These are phyloP conservation scores for Limonius californicus DNA, from an alignment of 1,140 invertebrate species.

Conservation along the genomic window DNA sequence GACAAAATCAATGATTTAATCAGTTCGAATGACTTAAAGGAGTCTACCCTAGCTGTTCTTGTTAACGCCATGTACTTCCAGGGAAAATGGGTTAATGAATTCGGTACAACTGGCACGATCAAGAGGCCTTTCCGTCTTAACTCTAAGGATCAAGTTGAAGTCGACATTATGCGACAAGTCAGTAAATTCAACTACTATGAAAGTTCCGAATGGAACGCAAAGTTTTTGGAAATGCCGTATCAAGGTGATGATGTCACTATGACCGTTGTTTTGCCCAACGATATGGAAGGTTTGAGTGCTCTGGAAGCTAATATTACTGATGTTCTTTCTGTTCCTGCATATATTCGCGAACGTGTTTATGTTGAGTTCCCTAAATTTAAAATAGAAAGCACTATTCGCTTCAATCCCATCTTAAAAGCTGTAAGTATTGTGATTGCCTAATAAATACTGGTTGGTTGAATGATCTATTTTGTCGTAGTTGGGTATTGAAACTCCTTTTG, in stretches of 20 bases:
- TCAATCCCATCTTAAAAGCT: slow-evolving; percentile 41
- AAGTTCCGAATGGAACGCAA: slow-evolving; percentile 49
- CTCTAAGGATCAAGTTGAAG: slow-evolving; percentile 29
- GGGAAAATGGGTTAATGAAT: not conserved
- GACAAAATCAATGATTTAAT: not conserved
- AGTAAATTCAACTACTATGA: slow-evolving; percentile 53
- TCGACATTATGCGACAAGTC: slow-evolving; percentile 60
- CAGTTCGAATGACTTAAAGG: not conserved
- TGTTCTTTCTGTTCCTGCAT: slow-evolving; percentile 29
- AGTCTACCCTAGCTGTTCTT: not conserved
- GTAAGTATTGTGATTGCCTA: too few relatives aligned
- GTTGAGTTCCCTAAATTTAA: slow-evolving; percentile 49
- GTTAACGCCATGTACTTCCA: not conserved
- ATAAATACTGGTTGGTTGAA: too few relatives aligned
- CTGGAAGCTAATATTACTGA: slow-evolving; percentile 35
- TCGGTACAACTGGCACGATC: not conserved
- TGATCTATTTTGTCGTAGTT: too few relatives aligned
- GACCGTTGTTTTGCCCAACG: slow-evolving; percentile 62
- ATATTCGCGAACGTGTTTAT: slow-evolving; percentile 30
- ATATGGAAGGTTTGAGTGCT: slow-evolving; percentile 51
- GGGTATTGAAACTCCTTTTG: slow-evolving; percentile 53
- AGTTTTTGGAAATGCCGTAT: slow-evolving; percentile 58
- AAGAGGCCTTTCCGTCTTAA: not conserved
- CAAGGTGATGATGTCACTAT: slow-evolving; percentile 55
- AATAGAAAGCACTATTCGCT: slow-evolving; percentile 45